A percentile compares a stretch with the other conserved stretches of the same genome.
Conservation (phyloP, 2,888 invertebrate species). For the Onthophagus sagittarius region DNA sequence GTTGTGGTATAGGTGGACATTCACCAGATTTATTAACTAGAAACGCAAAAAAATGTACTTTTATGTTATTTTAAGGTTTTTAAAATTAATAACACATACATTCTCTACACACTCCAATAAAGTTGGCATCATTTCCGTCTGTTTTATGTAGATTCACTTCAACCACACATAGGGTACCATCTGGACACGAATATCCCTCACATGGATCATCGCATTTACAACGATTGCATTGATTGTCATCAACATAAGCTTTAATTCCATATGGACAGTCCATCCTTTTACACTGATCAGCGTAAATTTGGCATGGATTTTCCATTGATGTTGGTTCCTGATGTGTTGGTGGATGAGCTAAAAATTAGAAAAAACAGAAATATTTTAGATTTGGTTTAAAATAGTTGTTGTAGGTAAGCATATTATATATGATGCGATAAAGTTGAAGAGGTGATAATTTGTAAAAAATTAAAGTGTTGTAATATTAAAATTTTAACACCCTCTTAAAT, state of each 20-base stretch:
- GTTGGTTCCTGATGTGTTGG: not conserved
- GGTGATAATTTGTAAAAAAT: no score
- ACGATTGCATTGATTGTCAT: conserved; percentile 61
- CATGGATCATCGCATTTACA: conserved; percentile 79
- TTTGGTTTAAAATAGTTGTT: not conserved
- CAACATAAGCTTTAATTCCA: conserved; percentile 63
- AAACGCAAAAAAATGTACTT: conserved; percentile 21
- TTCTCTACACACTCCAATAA: conserved; percentile 61
- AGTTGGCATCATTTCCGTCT: conserved; percentile 40
- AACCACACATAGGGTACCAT: conserved; percentile 66
- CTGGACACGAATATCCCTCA: conserved; percentile 56
- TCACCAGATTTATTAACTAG: conserved; percentile 66
- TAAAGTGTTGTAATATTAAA: no score
- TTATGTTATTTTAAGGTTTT: no score
- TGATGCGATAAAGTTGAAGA: no score
- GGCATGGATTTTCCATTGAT: conserved; percentile 51
- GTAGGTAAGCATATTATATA: not conserved
- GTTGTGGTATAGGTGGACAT: conserved; percentile 54
- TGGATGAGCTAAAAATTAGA: not conserved
- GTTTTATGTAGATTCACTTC: conserved; percentile 48
- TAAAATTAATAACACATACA: conserved; percentile 45
- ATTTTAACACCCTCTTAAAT: no score
- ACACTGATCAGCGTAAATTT: conserved; percentile 60
- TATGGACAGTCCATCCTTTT: conserved; percentile 63
- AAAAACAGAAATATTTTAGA: not conserved